Evolutionary conservation across 2,113 vertebrate species (phyloP).

Genomic region (Bambusicola thoracicus): DNA sequence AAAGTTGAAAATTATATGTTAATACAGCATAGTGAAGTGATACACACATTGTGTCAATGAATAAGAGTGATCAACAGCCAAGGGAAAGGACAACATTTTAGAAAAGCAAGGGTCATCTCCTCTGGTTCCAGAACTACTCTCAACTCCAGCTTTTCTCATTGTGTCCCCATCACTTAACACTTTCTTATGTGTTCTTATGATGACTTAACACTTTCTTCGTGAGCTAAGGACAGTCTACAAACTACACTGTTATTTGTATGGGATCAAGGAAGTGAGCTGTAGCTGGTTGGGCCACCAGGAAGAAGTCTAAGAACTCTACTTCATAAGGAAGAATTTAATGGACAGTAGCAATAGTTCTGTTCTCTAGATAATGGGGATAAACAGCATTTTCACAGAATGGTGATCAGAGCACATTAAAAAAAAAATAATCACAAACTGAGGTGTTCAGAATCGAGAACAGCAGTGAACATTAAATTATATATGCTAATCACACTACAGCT

Average conservation of each 20-base stretch:
- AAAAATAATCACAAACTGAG: no score
- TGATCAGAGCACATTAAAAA: background rate
- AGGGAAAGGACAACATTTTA: background rate
- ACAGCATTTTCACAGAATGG: background rate
- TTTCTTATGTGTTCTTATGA: no score
- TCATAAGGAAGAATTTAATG: background rate
- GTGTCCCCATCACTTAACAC: rapidly evolving
- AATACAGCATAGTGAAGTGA: background rate
- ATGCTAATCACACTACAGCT: background rate
- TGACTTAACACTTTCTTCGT: background rate
- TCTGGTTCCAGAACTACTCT: background rate
- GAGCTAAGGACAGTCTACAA: background rate
- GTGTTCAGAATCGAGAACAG: background rate
- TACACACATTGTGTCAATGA: rapidly evolving
- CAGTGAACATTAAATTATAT: background rate
- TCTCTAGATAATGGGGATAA: background rate
- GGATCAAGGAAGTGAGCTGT: rapidly evolving
- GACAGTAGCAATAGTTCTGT: background rate
- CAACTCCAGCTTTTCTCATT: background rate
- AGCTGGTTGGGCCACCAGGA: background rate
- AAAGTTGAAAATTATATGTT: background rate
- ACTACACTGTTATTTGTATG: background rate
- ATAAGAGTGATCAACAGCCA: background rate
- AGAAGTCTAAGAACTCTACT: background rate
- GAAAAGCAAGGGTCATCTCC: background rate